Evolutionary conservation across 2,797 vertebrate species (phyloP).

Genomic region (Nannoperca obscura): DNA sequence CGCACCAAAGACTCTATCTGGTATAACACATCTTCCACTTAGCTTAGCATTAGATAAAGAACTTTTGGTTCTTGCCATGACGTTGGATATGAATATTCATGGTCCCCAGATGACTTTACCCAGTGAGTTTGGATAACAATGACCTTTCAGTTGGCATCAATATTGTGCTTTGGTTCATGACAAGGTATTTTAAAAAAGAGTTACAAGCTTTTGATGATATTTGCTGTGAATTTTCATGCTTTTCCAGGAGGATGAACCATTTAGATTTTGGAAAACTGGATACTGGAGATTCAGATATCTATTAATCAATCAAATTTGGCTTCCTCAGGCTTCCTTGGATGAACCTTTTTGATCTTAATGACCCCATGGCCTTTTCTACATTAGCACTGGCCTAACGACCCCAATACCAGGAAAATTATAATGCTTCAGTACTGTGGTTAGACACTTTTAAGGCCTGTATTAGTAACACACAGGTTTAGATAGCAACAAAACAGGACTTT

Average conservation of each 20-base stretch:
- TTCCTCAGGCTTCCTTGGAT: background rate
- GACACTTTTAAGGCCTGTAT: background rate
- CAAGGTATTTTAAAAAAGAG: background rate
- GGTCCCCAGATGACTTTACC: background rate
- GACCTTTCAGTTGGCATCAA: background rate
- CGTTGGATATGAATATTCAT: background rate
- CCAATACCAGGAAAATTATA: background rate
- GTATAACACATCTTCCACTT: conserved; percentile 72
- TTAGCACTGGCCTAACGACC: background rate
- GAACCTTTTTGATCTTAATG: background rate
- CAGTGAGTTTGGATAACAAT: background rate
- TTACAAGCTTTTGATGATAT: background rate
- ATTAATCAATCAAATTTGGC: background rate
- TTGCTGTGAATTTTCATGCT: background rate
- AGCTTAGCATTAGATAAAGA: too few species aligned
- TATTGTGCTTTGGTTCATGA: background rate
- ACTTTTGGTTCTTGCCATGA: too few species aligned
- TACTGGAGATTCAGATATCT: background rate
- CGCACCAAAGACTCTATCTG: conserved; percentile 93
- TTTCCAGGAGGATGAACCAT: conserved; percentile 5
- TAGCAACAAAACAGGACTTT: background rate
- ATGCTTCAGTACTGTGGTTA: background rate
- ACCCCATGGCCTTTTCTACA: background rate
- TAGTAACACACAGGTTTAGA: background rate
- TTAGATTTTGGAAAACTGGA: background rate